Evolutionary conservation across 2,797 vertebrate species (phyloP), one percentile per base, ranked within the genome.

Genomic region (Anableps anableps): DNA sequence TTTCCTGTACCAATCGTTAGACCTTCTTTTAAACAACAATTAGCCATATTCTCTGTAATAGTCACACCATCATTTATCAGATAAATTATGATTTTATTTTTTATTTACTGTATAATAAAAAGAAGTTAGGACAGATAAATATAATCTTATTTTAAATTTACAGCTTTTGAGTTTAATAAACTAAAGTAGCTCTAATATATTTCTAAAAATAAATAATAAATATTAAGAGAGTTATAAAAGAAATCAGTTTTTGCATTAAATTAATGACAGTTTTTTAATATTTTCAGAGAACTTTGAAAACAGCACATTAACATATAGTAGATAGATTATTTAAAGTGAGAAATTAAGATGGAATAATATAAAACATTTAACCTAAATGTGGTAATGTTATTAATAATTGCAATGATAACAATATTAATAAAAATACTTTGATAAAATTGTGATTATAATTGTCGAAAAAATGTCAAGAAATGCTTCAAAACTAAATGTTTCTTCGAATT

Each of bases 1-100:
- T 91, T 90, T 93, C 76, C 88, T 85, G 80, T 72, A 29, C 89
- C 53, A 78, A 83, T 83, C 78, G 76, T 71, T 87, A 64, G 86
- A 79, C 86, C 76, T 74, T 74, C 70, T 84, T 89, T 78, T 73
- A 80, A 66, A 80, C 79, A 84, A 80, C 80, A 55, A 84, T 77
- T 51, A 29, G 47, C 23, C 72, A 78, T 72, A 72, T 79, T 58
- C 3, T 34, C 47, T n/a, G 38, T 36, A 23, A 60, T 17, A 53
- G 21, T 38, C 60, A 68, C 62, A 50, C 45, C 26, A 53, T 21
- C 2, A 23, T 23, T 70, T 13, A 53, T 70, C 11, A 43, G 19
- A 70, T 19, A 51, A 4, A n/a, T n/a, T 16, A 21, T 41, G 38
- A 9, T 70, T 26, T 9, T 16, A 9, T 70, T 26, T 9, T 16